Evolutionary conservation across 2,888 invertebrate species (phyloP), one percentile per base, ranked within the genome.

Genomic region (Acronicta leporina): DNA sequence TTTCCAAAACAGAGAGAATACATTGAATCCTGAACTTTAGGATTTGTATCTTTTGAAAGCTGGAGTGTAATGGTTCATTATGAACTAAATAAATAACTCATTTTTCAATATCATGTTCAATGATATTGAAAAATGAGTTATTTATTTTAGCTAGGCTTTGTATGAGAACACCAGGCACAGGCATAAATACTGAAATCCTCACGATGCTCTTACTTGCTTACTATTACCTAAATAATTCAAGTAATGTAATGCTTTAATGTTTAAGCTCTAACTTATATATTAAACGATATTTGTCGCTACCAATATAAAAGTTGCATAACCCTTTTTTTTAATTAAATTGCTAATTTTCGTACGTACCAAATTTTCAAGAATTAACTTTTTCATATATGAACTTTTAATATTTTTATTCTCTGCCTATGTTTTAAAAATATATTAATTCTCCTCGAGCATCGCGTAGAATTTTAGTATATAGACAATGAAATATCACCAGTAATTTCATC

Each of bases 1-100:
- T 94, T 93, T 91, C 89, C 88, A 91, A 87, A 91, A 90, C 89
- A 87, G 88, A 88, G 88, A 89, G 85, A 87, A 84, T 85, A 85
- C 88, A 87, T 92, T 87, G 91, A 89, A 89, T 89, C 89, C 90
- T 87, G 87, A 87, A 84, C 82, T 81, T 87, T 86, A 86, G 90
- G 88, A 88, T 88, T 74, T 87, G 80, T 87, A 83, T 85, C 83
- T 87, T 87, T 85, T 85, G 89, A 89, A 88, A 90, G 87, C 88
- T 90, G 84, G 87, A 87, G 87, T 89, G 84, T 85, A 83, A 84
- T 85, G 92, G 91, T 91, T 91, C 83, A 84, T 81, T 81, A 81
- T 73, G 79, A 77, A 85, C 82, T 75, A 73, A 73, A 81, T 77
- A 79, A 79, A 82, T 82, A 69, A 78, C 80, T 75, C 78, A 80